Evolutionary conservation across 2,888 invertebrate genomes (phyloP).

Genomic region (Sepioteuthis lessoniana): DNA sequence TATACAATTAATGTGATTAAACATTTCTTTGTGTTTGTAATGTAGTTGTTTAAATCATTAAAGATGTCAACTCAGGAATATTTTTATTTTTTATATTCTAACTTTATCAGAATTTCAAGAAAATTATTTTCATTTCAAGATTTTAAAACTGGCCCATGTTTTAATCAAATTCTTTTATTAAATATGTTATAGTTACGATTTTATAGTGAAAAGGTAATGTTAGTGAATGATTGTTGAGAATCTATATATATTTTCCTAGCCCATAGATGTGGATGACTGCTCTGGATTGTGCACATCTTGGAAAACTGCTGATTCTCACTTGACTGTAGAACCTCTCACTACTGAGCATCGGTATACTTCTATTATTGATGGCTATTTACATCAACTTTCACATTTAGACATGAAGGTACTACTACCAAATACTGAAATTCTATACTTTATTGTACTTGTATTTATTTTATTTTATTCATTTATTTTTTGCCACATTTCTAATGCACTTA

Average conservation of each 20-base stretch:
- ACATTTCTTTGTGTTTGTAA: not conserved
- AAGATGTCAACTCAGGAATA: not conserved
- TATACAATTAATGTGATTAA: not conserved
- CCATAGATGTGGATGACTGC: conserved; percentile 45
- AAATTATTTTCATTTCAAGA: not conserved
- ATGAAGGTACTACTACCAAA: not conserved
- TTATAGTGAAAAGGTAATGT: not conserved
- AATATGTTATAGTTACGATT: not conserved
- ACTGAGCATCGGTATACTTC: conserved; percentile 37
- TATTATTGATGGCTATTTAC: conserved; percentile 43
- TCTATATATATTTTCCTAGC: conserved; percentile 17
- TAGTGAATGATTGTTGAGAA: not conserved
- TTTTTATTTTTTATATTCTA: not conserved
- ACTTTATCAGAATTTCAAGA: not conserved
- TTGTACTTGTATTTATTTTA: not conserved
- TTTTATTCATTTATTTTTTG: not conserved
- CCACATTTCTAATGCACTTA: conserved; percentile 8
- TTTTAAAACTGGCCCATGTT: not conserved
- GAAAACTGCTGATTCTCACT: conserved; percentile 37
- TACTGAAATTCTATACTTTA: conserved; percentile 7
- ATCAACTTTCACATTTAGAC: conserved; percentile 37
- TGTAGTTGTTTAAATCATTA: not conserved
- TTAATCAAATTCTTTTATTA: not conserved
- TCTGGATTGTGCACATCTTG: conserved; percentile 44
- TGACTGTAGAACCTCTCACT: conserved; percentile 24